Evolutionary conservation across 2,888 invertebrate genomes (phyloP), one percentile per base, ranked within the genome.

Genomic region (Mystacides longicornis): DNA sequence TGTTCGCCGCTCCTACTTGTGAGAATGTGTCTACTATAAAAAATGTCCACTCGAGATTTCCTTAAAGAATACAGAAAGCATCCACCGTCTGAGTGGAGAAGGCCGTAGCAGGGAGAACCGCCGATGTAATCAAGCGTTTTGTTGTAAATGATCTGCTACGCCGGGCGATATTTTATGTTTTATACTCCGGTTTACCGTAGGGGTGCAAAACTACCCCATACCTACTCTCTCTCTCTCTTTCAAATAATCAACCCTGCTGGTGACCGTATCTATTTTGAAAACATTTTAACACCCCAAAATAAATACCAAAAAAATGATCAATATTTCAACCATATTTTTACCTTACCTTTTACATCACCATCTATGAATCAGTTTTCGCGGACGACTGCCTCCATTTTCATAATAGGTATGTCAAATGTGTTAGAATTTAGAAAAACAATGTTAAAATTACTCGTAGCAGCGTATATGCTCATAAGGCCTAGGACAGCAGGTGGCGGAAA

Each of bases 81-180:
- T 45, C 23, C 27, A 43, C 23, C 9, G 45, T 20, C 42, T 37
- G 37, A 16, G 37, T 14, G 37, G 37, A 37, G 16, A 23, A 51
- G 33, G 20, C 37, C 11, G 16, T 14, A 3, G 48, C 33, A 37
- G 37, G 50, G 57, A 21, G 58, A 54, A 52, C 51, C 49, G 51
- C 51, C 55, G 60, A 54, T 52, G 61, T 61, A 61, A 61, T 59
- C 59, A 61, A 61, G 61, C 60, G 61, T 61, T 61, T 61, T 61
- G 61, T 61, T 61, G 61, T 61, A 61, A 61, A 61, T 61, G 61
- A 61, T 61, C 61, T 61, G 61, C 59, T 59, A 57, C 58, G 57
- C 59, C 57, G 49, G 55, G 61, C 57, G 59, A 59, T 61, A 61
- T 61, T 61, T 61, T 61, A 59, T 61, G 61, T 61, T 61, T 60